phyloP scores from a whole-genome alignment of 2,888 invertebrate species.

The Rhagophthalmus giganteus region DNA sequence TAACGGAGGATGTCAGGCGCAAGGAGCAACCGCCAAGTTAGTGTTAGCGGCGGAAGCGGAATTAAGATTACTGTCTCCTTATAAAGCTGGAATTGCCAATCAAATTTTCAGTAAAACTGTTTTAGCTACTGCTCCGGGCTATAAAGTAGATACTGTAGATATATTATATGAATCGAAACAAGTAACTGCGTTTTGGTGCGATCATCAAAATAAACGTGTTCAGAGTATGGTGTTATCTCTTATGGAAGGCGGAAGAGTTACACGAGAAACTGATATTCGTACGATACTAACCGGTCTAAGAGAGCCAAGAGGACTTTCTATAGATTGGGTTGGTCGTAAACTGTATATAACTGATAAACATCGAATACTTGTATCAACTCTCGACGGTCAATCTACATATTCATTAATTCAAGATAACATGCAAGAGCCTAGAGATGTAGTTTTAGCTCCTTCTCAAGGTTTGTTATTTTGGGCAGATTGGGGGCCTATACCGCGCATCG shows the following conservation, averaged over 20 bases:
- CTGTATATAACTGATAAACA: constrained; percentile 70
- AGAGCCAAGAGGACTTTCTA: constrained; percentile 73
- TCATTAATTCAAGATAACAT: constrained; percentile 59
- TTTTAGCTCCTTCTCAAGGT: constrained; percentile 67
- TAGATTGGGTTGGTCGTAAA: constrained; percentile 70
- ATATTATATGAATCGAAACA: constrained; percentile 51
- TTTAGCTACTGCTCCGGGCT: constrained; percentile 44
- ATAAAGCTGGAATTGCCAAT: constrained; percentile 58
- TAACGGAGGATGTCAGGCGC: constrained; percentile 62
- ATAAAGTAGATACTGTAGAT: constrained; percentile 61
- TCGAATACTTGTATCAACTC: constrained; percentile 57
- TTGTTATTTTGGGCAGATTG: constrained; percentile 77
- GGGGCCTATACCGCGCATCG: constrained; percentile 66
- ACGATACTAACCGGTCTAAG: constrained; percentile 58
- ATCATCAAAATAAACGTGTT: constrained; percentile 55
- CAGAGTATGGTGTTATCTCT: constrained; percentile 50
- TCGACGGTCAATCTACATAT: constrained; percentile 62
- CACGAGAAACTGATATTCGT: constrained; percentile 32
- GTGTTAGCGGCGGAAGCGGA: constrained; percentile 67
- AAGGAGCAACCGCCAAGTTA: constrained; percentile 62
- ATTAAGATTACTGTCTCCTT: constrained; percentile 65
- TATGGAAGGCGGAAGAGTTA: constrained; percentile 34
- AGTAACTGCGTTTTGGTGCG: constrained; percentile 55
- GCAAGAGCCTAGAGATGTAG: constrained; percentile 70
- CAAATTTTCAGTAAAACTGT: constrained; percentile 43